A percentile compares a stretch with the other conserved stretches of the same genome.
Conservation (phyloP, 92 coral and sea anemone species). For the Isaurus tuberculatus region DNA sequence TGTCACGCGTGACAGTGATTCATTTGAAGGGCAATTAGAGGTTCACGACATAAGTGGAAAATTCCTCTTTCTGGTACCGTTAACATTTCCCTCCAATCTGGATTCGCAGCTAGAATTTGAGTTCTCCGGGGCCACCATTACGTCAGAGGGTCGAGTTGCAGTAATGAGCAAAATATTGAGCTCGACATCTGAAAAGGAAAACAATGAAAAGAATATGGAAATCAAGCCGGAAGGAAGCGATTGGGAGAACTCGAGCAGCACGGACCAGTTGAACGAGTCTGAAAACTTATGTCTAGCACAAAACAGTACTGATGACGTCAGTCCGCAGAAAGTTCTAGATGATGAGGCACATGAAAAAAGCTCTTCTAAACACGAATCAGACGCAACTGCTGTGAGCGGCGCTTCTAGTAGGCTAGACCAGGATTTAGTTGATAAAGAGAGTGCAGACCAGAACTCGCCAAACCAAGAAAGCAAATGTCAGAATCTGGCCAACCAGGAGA, state of each 20-base stretch:
- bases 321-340: not conserved
- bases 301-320: not conserved
- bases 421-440: not conserved
- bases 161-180: conserved; percentile 1
- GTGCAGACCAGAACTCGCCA: not conserved
- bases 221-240: conserved; percentile 3
- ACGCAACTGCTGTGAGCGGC: not conserved
- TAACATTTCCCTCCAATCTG: conserved; percentile 13
- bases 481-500: not conserved
- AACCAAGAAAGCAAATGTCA: not conserved
- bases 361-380: not conserved
- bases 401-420: not conserved
- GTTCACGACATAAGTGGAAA: conserved; percentile 30
- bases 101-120: not conserved
- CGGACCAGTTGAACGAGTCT: conserved; percentile 15
- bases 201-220: not conserved
- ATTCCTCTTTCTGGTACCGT: conserved; percentile 33
- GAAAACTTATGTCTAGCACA: not conserved
- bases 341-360: not conserved
- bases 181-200: not conserved
- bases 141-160: conserved; percentile 43
- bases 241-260: conserved; percentile 13
- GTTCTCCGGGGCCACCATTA: conserved; percentile 33
- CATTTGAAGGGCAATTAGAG: conserved; percentile 27
- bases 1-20: conserved; percentile 34